Conservation (phyloP, 2,113 vertebrate species). For the Pseudonaja textilis region DNA sequence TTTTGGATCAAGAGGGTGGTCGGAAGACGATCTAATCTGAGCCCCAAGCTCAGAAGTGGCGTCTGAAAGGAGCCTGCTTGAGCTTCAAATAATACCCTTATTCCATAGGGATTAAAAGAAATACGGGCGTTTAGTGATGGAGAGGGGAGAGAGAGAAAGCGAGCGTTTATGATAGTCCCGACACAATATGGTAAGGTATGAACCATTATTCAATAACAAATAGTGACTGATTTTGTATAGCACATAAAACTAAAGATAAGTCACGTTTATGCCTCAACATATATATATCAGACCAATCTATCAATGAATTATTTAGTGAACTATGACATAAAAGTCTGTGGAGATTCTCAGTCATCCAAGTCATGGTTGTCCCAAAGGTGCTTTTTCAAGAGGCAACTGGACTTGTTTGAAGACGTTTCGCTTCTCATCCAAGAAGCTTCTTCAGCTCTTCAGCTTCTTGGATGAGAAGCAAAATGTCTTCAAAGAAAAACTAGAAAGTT, state of each 20-base stretch:
- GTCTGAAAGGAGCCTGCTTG: constrained; percentile 3
- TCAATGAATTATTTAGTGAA: not conserved
- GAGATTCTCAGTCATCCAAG: too few species aligned
- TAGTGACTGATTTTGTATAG: not conserved
- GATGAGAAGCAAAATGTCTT: too few species aligned
- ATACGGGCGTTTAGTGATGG: not conserved
- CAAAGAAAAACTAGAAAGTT: too few species aligned
- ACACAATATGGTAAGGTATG: not conserved
- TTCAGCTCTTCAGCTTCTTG: too few species aligned
- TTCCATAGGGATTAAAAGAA: not conserved
- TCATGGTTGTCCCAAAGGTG: too few species aligned
- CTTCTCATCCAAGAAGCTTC: too few species aligned
- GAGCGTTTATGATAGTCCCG: not conserved
- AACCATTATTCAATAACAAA: not conserved
- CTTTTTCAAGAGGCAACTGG: too few species aligned
- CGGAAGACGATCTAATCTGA: not conserved
- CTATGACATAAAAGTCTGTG: too few species aligned
- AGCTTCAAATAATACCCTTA: constrained; percentile 5
- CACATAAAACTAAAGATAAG: not conserved
- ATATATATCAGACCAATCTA: not conserved
- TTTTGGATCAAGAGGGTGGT: not conserved
- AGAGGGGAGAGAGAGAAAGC: not conserved
- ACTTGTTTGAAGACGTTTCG: too few species aligned
- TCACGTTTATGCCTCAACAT: not conserved
- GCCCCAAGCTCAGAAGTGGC: not conserved